Evolutionary conservation across 2,888 invertebrate genomes (phyloP).

Genomic region (Spatulosminthurus flaviceps): DNA sequence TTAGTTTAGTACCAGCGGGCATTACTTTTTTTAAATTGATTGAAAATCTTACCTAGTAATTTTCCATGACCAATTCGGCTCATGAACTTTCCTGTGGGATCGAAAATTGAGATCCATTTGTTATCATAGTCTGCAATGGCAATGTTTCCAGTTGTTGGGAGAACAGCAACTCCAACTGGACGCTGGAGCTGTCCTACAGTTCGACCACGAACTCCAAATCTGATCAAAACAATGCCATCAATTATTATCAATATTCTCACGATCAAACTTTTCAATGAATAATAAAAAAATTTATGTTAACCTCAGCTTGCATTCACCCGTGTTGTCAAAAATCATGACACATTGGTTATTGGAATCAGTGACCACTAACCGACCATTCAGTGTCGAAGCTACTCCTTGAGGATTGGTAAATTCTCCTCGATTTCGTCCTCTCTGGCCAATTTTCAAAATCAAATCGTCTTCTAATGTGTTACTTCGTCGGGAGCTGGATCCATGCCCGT

Average conservation of each 20-base stretch:
- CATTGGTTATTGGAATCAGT: constrained; percentile 96
- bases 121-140: constrained; percentile 70
- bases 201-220: constrained; percentile 68
- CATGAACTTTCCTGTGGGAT: constrained; percentile 68
- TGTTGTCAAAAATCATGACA: constrained; percentile 93
- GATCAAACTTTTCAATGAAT: no score
- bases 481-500: constrained; percentile 65
- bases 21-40: no score
- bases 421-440: constrained; percentile 68
- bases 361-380: constrained; percentile 72
- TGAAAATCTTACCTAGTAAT: constrained; percentile 65
- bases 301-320: constrained; percentile 67
- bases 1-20: no score
- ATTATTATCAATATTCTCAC: no score
- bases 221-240: constrained; percentile 43
- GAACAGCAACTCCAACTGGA: constrained; percentile 69
- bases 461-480: constrained; percentile 67
- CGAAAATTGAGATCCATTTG: constrained; percentile 69
- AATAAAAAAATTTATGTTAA: no score
- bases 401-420: constrained; percentile 70
- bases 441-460: constrained; percentile 68
- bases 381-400: constrained; percentile 68
- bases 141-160: constrained; percentile 67
- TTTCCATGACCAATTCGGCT: constrained; percentile 68
- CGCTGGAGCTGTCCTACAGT: constrained; percentile 69